Evolutionary conservation across 2,113 vertebrate species (phyloP).

Genomic region (Andinoacara biseriatus): DNA sequence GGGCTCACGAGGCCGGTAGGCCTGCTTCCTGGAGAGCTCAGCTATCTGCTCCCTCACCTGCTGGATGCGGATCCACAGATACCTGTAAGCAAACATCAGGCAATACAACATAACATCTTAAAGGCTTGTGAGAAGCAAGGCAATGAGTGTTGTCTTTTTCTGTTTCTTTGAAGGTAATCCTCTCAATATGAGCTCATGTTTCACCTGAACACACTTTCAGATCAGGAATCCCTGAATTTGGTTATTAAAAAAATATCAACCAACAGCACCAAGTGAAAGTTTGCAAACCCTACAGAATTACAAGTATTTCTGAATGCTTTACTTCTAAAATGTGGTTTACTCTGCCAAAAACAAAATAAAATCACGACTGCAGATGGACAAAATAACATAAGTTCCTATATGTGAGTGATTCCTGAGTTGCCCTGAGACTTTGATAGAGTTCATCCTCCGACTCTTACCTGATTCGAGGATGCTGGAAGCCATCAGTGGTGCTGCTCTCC

Average conservation of each 20-base stretch:
- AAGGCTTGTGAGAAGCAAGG: too few relatives aligned
- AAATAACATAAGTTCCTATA: neutral
- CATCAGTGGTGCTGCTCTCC: conserved; percentile 82
- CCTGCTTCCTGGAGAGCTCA: conserved; percentile 90
- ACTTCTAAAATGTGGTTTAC: neutral
- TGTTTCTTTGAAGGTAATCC: neutral
- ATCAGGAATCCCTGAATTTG: neutral
- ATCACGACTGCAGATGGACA: neutral
- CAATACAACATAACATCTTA: neutral
- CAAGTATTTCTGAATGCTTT: neutral
- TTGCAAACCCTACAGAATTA: neutral
- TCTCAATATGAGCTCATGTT: neutral
- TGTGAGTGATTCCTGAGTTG: neutral
- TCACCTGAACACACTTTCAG: neutral
- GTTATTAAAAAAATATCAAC: neutral
- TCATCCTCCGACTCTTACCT: conserved; percentile 71
- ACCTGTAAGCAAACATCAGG: conserved; percentile 70
- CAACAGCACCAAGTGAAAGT: neutral
- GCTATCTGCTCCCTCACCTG: conserved; percentile 85
- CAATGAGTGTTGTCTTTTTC: neutral
- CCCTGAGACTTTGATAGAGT: neutral
- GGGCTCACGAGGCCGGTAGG: conserved; percentile 85
- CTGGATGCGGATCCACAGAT: conserved; percentile 87
- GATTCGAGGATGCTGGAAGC: conserved; percentile 89
- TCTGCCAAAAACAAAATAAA: neutral